These are phyloP conservation scores for Carapus acus DNA, from an alignment of 2,797 vertebrate genomes.

Conservation along the genomic window DNA sequence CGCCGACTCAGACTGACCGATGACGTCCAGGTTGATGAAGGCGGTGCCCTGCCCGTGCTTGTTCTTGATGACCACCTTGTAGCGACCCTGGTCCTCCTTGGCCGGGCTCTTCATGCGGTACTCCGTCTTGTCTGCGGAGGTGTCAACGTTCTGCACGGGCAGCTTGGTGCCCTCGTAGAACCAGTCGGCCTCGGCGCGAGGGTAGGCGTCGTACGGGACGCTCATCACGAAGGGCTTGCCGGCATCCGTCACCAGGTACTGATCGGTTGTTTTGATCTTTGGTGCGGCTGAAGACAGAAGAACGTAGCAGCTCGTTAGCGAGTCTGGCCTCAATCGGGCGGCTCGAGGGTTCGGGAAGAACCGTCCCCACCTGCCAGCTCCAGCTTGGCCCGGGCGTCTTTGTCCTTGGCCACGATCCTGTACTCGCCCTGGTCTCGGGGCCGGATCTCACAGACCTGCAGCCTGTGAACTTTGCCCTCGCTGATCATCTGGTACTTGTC, in stretches of 20 bases:
- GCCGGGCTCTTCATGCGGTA: constrained; percentile 87
- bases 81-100: constrained; percentile 85
- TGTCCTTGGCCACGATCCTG: constrained; percentile 94
- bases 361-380: constrained; percentile 86
- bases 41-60: constrained; percentile 93
- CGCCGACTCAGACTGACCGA: too few relatives aligned
- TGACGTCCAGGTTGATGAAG: constrained; percentile 89
- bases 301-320: not conserved
- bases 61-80: constrained; percentile 88
- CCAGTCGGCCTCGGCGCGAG: constrained; percentile 93
- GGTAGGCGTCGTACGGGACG: constrained; percentile 93
- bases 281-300: constrained; percentile 76
- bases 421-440: constrained; percentile 98
- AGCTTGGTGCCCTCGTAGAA: constrained; percentile 76
- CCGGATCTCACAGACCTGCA: constrained; percentile 93
- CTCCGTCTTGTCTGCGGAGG: constrained; percentile 81
- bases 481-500: constrained; percentile 99
- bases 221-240: constrained; percentile 89
- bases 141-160: constrained; percentile 86
- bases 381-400: constrained; percentile 93
- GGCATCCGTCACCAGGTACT: constrained; percentile 91
- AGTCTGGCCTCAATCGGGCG: too few relatives aligned
- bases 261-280: constrained; percentile 92
- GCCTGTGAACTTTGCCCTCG: constrained; percentile 89
- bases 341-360: too few relatives aligned